Conservation (phyloP, 2,797 vertebrate species). For the Calcarius lapponicus region DNA sequence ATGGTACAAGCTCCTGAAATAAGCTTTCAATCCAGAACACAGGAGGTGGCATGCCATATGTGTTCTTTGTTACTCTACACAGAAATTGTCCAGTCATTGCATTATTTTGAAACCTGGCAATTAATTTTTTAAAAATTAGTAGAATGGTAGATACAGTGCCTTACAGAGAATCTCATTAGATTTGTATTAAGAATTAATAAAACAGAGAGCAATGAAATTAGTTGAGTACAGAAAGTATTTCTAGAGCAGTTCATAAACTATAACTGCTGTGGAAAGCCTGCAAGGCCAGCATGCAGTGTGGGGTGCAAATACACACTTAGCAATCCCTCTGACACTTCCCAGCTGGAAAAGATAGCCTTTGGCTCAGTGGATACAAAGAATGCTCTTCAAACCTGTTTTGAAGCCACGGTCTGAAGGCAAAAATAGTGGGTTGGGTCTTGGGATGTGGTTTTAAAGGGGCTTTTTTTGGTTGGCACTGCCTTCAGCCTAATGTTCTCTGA, state of each 20-base stretch:
- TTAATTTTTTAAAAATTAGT: background rate
- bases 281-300: rapidly evolving
- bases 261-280: background rate
- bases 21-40: background rate
- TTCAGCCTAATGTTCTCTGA: background rate
- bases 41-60: background rate
- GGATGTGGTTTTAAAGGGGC: background rate
- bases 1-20: background rate
- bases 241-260: background rate
- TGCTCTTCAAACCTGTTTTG: background rate
- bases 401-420: background rate
- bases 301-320: background rate
- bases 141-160: background rate
- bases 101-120: background rate
- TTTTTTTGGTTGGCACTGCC: background rate
- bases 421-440: background rate
- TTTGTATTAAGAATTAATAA: background rate
- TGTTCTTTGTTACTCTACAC: background rate
- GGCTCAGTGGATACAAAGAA: background rate
- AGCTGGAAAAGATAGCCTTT: background rate
- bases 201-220: background rate
- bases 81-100: background rate
- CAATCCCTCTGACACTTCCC: background rate
- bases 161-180: background rate
- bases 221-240: background rate